Conservation (phyloP, 2,888 invertebrate genomes). For the Diarsia rubi region DNA sequence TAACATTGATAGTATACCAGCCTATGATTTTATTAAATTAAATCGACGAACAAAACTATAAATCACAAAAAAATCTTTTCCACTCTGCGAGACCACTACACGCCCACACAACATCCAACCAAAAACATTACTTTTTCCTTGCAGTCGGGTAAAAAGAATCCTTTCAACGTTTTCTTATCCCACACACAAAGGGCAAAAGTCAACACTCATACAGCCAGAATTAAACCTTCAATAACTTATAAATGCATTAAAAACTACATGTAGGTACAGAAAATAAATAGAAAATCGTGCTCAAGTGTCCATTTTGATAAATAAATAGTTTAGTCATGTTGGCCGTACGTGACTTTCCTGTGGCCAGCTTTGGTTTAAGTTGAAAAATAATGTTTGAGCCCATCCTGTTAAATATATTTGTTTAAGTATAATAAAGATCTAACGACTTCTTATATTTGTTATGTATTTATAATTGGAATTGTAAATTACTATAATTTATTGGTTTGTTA, state of each 20-base stretch:
- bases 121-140: too few relatives aligned
- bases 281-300: conserved; percentile 81
- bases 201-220: conserved; percentile 58
- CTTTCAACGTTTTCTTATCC: conserved; percentile 31
- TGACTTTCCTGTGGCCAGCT: conserved; percentile 72
- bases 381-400: conserved; percentile 62
- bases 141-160: too few relatives aligned
- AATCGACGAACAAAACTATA: neutral
- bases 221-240: conserved; percentile 75
- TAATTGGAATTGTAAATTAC: conserved; percentile 53
- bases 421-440: conserved; percentile 60
- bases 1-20: neutral
- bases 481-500: conserved; percentile 51
- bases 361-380: conserved; percentile 47
- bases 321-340: conserved; percentile 77
- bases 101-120: conserved; percentile 25
- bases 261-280: conserved; percentile 71
- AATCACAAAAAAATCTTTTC: conserved; percentile 37
- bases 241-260: conserved; percentile 79
- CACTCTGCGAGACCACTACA: conserved; percentile 5
- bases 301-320: conserved; percentile 76
- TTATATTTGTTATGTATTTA: conserved; percentile 55
- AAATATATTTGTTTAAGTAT: conserved; percentile 61
- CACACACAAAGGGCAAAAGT: conserved; percentile 52
- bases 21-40: neutral